Base-by-base conservation (phyloP, 2,888 invertebrate genomes). In the Drosophila neotestacea region DNA sequence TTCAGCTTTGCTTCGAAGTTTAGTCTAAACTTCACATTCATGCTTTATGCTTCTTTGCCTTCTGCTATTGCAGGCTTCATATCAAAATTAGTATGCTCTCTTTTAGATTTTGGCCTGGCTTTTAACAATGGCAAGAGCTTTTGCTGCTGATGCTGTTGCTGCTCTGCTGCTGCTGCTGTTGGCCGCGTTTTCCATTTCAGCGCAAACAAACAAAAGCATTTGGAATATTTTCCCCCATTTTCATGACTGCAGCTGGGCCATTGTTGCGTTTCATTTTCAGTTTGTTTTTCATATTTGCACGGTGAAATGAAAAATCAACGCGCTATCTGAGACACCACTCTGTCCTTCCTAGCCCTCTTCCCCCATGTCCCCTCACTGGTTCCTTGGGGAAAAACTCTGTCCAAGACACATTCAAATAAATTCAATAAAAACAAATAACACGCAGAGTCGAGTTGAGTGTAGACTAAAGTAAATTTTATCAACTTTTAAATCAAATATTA, bases 401-500 rank as follows among this genome's bases (percentile, higher is more conserved):
- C 55, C 58, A 70, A 79, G 74, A 77, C 65, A 70, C 77, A 81
- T 79, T 85, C 77, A 75, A 79, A 79, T 76, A 81, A 81, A 85
- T 88, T 88, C 81, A 85, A 86, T 85, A 76, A 81, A 86, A 84
- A 84, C 76, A 76, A 76, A 76, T 77, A 76, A 68, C 70, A 79
- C 73, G 65, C 63, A 55, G 70, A 68, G 66, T 59, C 62, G 54
- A 68, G 78, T 72, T 65, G 70, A 84, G 82, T 88, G 88, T 73
- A 73, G 88, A 77, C 75, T 82, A 82, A 88, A 84, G 84, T 88
- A 84, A 82, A 84, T 84, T 84, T 82, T 70, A 84, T 84, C 81
- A 85, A 88, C 85, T 88, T 85, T 85, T 86, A 88, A 85, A 85
- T 88, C 85, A 85, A 85, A 85, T 85, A 85, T 89, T 84, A 81